These are phyloP conservation scores for Pachypanchax playfairii DNA, from an alignment of 2,113 vertebrate genomes.

Conservation along the genomic window DNA sequence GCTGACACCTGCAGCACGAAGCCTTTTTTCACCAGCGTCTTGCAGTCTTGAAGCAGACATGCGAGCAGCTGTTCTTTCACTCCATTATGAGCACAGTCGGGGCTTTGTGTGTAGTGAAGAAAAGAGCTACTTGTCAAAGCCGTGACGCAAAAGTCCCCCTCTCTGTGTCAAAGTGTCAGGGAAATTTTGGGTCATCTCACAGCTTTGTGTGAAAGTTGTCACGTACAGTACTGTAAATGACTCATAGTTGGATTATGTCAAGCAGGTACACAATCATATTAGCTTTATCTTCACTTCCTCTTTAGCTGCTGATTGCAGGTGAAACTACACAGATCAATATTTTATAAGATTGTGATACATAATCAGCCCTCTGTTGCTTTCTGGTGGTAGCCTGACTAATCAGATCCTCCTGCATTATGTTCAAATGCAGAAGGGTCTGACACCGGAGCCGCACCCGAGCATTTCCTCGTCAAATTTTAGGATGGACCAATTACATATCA, in stretches of 20 bases:
- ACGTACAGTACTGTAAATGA: conserved; percentile 55
- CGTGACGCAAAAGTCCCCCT: conserved; percentile 49
- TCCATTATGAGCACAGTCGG: conserved; percentile 64
- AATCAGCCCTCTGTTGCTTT: conserved; percentile 28
- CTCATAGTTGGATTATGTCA: conserved; percentile 17
- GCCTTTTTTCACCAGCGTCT: conserved; percentile 13
- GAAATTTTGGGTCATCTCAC: conserved; percentile 40
- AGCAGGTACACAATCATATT: conserved; percentile 22
- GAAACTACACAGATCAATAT: conserved; percentile 22
- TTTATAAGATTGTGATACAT: conserved; percentile 23
- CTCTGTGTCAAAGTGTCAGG: conserved; percentile 49
- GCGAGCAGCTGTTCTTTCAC: conserved; percentile 66
- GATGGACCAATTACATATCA: no score
- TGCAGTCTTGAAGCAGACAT: conserved; percentile 54
- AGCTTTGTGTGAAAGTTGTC: conserved; percentile 59
- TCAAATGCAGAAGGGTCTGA: no score
- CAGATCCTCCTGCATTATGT: no score
- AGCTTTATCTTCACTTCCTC: conserved; percentile 30
- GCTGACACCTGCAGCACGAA: conserved; percentile 41
- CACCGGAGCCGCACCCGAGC: no score
- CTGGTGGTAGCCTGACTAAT: no score
- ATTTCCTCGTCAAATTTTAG: no score
- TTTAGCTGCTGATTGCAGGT: conserved; percentile 1
- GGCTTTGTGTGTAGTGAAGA: conserved; percentile 68
- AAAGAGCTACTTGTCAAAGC: conserved; percentile 65